These are phyloP conservation scores for Salminus brasiliensis DNA, from an alignment of 2,113 vertebrate genomes.

Conservation along the genomic window DNA sequence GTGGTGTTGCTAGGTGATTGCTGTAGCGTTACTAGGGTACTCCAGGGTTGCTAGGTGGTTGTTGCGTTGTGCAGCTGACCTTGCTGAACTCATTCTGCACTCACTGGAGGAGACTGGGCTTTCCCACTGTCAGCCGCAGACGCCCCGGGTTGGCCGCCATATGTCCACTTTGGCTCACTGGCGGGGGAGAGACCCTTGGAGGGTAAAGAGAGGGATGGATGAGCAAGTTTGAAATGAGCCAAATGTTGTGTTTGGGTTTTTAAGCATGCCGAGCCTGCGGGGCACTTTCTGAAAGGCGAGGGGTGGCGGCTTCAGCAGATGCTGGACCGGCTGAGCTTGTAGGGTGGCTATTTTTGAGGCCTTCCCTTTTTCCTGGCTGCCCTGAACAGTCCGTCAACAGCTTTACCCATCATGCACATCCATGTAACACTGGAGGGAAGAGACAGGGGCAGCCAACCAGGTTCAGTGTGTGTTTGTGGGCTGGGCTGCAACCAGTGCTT, in stretches of 20 bases:
- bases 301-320: background rate
- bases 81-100: conserved; percentile 8
- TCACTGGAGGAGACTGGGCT: conserved; percentile 13
- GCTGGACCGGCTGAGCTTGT: background rate
- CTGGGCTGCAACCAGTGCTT: no score
- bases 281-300: background rate
- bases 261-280: conserved; percentile 3
- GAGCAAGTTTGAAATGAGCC: conserved; percentile 18
- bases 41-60: no score
- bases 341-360: background rate
- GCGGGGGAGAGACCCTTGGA: background rate
- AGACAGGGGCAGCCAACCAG: background rate
- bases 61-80: background rate
- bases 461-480: background rate
- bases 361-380: background rate
- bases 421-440: conserved; percentile 46
- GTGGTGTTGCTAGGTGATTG: no score
- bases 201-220: conserved; percentile 21
- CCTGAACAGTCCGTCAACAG: background rate
- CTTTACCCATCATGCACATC: background rate
- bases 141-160: conserved; percentile 46
- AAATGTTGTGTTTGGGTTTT: conserved; percentile 28
- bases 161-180: conserved; percentile 56
- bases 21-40: no score
- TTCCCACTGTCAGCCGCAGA: conserved; percentile 1